Evolutionary conservation across 2,113 vertebrate genomes (phyloP).

Genomic region (Lophius piscatorius): DNA sequence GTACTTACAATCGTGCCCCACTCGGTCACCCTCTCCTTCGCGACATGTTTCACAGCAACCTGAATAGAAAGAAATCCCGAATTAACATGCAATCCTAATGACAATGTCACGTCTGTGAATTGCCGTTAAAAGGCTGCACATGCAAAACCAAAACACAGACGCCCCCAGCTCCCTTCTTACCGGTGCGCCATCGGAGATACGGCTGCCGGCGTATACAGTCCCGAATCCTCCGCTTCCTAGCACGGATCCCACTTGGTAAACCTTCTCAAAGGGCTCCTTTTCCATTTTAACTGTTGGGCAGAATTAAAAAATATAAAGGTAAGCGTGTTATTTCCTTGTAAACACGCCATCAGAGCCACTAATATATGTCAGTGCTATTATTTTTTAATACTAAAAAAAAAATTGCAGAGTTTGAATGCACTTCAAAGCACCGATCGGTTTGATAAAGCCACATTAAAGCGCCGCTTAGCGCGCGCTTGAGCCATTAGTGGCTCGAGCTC

Average conservation of each 20-base stretch:
- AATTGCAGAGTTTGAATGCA: too few species aligned
- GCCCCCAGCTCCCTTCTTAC: slow-evolving; percentile 73
- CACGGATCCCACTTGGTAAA: slow-evolving; percentile 94
- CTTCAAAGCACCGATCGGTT: too few species aligned
- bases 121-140: slow-evolving; percentile 52
- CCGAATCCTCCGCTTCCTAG: slow-evolving; percentile 96
- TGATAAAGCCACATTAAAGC: too few species aligned
- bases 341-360: too few species aligned
- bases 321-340: too few species aligned
- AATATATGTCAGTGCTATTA: too few species aligned
- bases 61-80: slow-evolving; percentile 37
- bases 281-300: slow-evolving; percentile 86
- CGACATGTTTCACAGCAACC: slow-evolving; percentile 95
- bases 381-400: too few species aligned
- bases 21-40: slow-evolving; percentile 93
- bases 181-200: slow-evolving; percentile 91
- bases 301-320: background rate
- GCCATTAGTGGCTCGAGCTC: too few species aligned
- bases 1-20: slow-evolving; percentile 93
- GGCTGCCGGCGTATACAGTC: slow-evolving; percentile 91
- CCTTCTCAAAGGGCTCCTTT: slow-evolving; percentile 92
- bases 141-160: slow-evolving; percentile 45
- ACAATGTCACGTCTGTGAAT: rapidly evolving
- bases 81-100: background rate
- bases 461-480: too few species aligned